phyloP scores from a whole-genome alignment of 2,797 vertebrate species.

The Intellagama lesueurii region DNA sequence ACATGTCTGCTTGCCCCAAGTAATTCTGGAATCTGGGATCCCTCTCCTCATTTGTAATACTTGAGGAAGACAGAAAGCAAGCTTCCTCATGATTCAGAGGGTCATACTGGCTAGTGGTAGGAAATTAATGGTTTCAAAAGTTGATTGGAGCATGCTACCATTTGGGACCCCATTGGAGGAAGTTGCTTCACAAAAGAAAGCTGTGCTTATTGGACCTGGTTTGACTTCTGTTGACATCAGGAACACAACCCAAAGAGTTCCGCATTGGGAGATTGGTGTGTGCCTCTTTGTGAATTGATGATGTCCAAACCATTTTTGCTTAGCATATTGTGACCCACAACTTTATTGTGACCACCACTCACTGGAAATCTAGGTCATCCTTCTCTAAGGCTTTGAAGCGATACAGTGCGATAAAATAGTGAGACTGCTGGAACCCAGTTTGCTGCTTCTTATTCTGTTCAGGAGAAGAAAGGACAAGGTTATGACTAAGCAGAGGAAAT shows the following conservation, averaged over 20 bases:
- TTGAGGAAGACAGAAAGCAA: not conserved
- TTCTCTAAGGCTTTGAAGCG: conserved; percentile 95
- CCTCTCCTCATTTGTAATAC: not conserved
- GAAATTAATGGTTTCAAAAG: too few relatives aligned
- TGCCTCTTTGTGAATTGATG: not conserved
- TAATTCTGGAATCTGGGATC: not conserved
- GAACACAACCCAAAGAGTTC: not conserved
- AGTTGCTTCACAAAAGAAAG: too few relatives aligned
- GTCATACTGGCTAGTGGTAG: too few relatives aligned
- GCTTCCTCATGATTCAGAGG: not conserved
- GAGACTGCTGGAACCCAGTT: conserved; percentile 86
- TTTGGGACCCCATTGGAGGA: too few relatives aligned
- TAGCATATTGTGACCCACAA: not conserved
- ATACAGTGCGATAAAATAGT: conserved; percentile 94
- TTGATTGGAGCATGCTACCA: too few relatives aligned
- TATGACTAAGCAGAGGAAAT: not conserved
- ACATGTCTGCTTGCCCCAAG: not conserved
- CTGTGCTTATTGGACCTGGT: not conserved
- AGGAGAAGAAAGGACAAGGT: not conserved
- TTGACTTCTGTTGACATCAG: not conserved
- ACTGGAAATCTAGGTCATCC: conserved; percentile 96
- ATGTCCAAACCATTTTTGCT: not conserved
- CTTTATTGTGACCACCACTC: conserved; percentile 63
- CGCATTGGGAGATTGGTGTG: not conserved
- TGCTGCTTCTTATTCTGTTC: conserved; percentile 87